Percentiles rank a stretch among this genome's conserved stretches.
Evolutionary conservation across 2,797 vertebrate species (phyloP).

Genomic region (Diplodus sargus): DNA sequence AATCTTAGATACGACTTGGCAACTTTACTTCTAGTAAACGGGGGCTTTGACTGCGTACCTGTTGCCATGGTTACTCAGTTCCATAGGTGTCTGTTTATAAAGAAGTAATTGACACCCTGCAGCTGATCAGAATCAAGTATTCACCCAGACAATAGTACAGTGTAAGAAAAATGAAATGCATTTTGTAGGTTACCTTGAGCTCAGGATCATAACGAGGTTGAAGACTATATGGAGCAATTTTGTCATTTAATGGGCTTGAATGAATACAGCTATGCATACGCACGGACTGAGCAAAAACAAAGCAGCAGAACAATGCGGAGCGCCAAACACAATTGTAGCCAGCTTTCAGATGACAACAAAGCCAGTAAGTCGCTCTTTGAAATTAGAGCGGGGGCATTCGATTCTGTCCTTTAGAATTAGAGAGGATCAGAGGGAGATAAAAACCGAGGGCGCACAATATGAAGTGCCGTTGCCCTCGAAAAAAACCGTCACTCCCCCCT

Average conservation of each 20-base stretch:
- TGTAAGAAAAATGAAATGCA: neutral
- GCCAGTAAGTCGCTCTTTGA: constrained; percentile 33
- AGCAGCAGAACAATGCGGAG: constrained; percentile 31
- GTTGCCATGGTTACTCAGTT: no score
- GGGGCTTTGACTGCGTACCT: no score
- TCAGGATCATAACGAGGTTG: no score
- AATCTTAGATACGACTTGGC: no score
- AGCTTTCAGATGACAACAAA: constrained; percentile 40
- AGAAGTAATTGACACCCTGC: no score
- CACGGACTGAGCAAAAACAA: constrained; percentile 1
- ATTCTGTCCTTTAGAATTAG: constrained; percentile 37
- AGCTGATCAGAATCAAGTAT: no score
- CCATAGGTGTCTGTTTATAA: no score
- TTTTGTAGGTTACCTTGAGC: neutral
- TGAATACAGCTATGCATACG: neutral
- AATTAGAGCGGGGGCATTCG: constrained; percentile 13
- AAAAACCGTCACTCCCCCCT: constrained; percentile 15
- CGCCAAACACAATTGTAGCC: constrained; percentile 28
- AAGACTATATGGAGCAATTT: neutral
- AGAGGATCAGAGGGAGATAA: constrained; percentile 45
- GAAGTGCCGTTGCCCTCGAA: constrained; percentile 19
- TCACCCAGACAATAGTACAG: no score
- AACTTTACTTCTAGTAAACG: no score
- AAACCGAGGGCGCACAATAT: constrained; percentile 31
- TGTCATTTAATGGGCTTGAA: neutral